These are phyloP conservation scores for Trinectes maculatus DNA, from an alignment of 2,113 vertebrate genomes.

Conservation along the genomic window DNA sequence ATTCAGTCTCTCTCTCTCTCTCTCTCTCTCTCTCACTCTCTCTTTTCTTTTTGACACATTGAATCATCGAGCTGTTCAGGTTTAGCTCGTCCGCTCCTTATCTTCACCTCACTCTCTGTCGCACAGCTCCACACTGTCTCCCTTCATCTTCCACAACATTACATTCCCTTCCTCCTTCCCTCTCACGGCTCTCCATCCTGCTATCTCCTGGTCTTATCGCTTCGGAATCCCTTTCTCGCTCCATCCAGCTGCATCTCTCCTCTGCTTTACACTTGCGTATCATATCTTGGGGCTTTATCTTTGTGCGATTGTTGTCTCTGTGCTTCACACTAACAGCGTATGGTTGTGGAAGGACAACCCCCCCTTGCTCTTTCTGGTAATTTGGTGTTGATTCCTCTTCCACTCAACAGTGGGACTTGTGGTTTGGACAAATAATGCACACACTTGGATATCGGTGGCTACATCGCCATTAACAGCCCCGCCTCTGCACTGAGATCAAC, in stretches of 20 bases:
- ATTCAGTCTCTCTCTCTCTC: conserved; percentile 4
- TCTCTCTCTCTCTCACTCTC: not conserved
- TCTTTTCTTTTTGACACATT: too few relatives aligned
- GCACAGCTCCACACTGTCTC: conserved; percentile 17
- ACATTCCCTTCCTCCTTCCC: conserved; percentile 35
- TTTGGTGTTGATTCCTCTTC: conserved; percentile 36
- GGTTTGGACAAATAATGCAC: conserved; percentile 33
- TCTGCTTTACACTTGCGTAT: conserved; percentile 20
- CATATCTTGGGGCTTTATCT: conserved; percentile 24
- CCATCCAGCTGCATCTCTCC: conserved; percentile 15
- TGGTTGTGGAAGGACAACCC: conserved; percentile 31
- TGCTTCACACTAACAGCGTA: not conserved
- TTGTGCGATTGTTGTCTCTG: conserved; percentile 26
- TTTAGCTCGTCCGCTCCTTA: too few relatives aligned
- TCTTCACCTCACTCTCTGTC: too few relatives aligned
- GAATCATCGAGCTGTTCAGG: too few relatives aligned
- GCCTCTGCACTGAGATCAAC: conserved; percentile 37
- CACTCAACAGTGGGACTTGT: conserved; percentile 42
- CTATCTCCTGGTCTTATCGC: conserved; percentile 40
- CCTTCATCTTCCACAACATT: conserved; percentile 39
- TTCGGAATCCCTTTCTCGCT: conserved; percentile 15
- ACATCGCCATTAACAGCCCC: conserved; percentile 43
- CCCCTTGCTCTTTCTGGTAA: conserved; percentile 14
- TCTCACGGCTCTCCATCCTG: conserved; percentile 31
- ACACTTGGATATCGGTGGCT: conserved; percentile 29